These are phyloP conservation scores for Bufo gargarizans DNA, from an alignment of 2,113 vertebrate genomes.

Conservation along the genomic window DNA sequence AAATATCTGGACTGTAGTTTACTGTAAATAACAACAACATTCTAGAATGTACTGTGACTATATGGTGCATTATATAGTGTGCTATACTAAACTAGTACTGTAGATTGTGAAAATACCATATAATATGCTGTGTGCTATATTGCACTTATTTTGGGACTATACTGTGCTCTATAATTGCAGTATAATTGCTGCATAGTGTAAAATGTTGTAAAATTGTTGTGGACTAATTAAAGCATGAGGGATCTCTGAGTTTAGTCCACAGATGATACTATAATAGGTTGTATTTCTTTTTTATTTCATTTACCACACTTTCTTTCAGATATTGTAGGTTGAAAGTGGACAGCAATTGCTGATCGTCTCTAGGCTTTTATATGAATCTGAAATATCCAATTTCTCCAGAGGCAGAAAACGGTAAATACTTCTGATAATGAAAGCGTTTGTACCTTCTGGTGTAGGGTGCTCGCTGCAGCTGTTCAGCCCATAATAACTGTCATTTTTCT, in stretches of 20 bases:
- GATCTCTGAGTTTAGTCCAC: neutral
- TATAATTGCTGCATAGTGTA: too few relatives aligned
- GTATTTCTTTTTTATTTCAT: neutral
- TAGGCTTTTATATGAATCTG: constrained; percentile 29
- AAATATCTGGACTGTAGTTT: too few relatives aligned
- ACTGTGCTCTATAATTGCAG: too few relatives aligned
- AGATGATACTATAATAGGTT: neutral
- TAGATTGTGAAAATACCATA: too few relatives aligned
- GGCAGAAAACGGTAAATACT: constrained; percentile 45
- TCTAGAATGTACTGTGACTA: too few relatives aligned
- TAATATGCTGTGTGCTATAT: too few relatives aligned
- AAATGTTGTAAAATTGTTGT: too few relatives aligned
- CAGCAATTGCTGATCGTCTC: constrained; percentile 35
- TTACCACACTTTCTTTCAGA: neutral
- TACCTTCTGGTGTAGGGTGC: constrained; percentile 45
- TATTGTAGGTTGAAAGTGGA: constrained; percentile 8
- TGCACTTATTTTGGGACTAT: too few relatives aligned
- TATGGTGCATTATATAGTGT: too few relatives aligned
- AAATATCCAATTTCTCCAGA: constrained; percentile 50
- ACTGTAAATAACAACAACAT: too few relatives aligned
- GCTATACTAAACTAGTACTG: too few relatives aligned
- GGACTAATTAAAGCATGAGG: neutral
- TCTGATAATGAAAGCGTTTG: constrained; percentile 49
- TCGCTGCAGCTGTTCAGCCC: constrained; percentile 42
- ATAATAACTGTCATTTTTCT: constrained; percentile 57